Base-by-base conservation (phyloP, 2,797 vertebrate species). In the Sternotherus odoratus region DNA sequence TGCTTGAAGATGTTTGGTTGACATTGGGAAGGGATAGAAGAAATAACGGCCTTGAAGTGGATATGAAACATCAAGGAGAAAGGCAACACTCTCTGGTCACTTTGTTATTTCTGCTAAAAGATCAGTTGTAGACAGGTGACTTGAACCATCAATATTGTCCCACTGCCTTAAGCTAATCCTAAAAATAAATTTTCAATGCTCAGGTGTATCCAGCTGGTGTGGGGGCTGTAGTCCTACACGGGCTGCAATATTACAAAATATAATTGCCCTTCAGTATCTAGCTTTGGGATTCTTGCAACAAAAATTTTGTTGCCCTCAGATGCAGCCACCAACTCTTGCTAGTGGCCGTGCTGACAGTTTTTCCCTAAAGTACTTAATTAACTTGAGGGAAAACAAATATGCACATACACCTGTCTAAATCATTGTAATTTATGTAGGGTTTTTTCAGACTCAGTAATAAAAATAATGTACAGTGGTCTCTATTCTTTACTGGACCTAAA, bases 161-260 rank as follows among this genome's bases (percentile, higher is more conserved):
- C 6, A 8, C 17, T 77, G 51, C 36, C 72, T 36, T 74, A 0
- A 28, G 53, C 78, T 77, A 33, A 3, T 0, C 3, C 43, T 50
- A 0, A 80, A 36, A 53, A 56, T 7, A 0, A 0, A 9, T 1
- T 8, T 1, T 39, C 30, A 24, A 50, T 51, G 3, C 28, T 54
- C 21, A 82, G 86, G 89, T 33, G 49, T 4, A 5, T 16, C 43
- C 0, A 33, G 33, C 23, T 6, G 1, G 19, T 6, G 1, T 17
- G 0, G 75, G 57, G n/a, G 1, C 1, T 1, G 1, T 12, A 75
- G 4, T 36, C 8, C 4, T 39, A 1, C 17, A 0, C 0, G 11
- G 4, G 51, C 63, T 2, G 0, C 1, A 0, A 16, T 66, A 19
- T 54, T 36, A 50, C 0, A 0, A 74, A 72, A 12, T 72, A 24